Evolutionary conservation across 2,797 vertebrate genomes (phyloP).

Genomic region (Lindbergichthys nudifrons): DNA sequence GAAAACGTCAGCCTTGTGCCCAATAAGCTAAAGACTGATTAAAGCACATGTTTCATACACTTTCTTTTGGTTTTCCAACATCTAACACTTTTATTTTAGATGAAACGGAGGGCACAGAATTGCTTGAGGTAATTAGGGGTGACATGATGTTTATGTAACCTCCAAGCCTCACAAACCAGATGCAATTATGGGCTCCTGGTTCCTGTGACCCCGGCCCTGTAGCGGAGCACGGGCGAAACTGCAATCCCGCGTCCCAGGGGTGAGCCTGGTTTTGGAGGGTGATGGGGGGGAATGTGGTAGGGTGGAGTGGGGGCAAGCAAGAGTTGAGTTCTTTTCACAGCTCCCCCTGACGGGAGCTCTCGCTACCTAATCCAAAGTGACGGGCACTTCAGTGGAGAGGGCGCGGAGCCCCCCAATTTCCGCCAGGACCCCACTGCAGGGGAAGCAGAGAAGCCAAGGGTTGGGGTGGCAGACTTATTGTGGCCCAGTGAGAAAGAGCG

Average conservation of each 20-base stretch:
- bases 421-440: constrained; percentile 71
- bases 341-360: constrained; percentile 74
- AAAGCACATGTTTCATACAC: constrained; percentile 39
- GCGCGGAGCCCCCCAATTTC: constrained; percentile 78
- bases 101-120: constrained; percentile 40
- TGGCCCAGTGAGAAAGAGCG: constrained; percentile 70
- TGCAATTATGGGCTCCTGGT: constrained; percentile 83
- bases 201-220: constrained; percentile 74
- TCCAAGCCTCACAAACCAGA: constrained; percentile 83
- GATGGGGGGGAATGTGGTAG: constrained; percentile 54
- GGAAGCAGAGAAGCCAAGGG: constrained; percentile 70
- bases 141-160: constrained; percentile 89
- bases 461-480: constrained; percentile 76
- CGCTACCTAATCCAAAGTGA: constrained; percentile 83
- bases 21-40: constrained; percentile 50
- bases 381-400: constrained; percentile 81
- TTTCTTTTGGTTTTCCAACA: constrained; percentile 43
- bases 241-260: constrained; percentile 68
- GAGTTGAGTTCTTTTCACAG: constrained; percentile 84
- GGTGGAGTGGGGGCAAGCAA: constrained; percentile 52
- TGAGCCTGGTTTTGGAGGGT: constrained; percentile 61
- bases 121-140: constrained; percentile 81
- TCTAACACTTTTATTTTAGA: constrained; percentile 39
- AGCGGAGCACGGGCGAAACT: constrained; percentile 55
- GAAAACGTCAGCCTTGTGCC: constrained; percentile 19